Conservation (phyloP, 30 jellyfish, hydroid and myxozoan species). For the Chrysaora quinquecirrha region DNA sequence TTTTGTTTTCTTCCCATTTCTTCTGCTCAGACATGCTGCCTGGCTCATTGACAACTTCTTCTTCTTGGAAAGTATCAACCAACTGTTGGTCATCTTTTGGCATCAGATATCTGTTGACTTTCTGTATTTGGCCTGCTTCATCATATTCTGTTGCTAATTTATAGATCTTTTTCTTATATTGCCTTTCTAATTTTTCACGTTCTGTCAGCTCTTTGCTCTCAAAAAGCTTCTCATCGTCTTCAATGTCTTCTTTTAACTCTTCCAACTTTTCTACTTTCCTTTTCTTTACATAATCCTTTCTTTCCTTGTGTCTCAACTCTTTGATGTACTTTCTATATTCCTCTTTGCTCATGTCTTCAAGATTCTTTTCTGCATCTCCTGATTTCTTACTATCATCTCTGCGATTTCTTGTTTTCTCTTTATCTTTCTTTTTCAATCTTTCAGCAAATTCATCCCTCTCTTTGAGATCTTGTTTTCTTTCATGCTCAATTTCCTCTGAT, state of each 20-base stretch:
- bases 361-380: constrained; percentile 73
- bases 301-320: constrained; percentile 88
- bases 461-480: constrained; percentile 73
- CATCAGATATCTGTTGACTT: constrained; percentile 90
- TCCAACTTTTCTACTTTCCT: constrained; percentile 92
- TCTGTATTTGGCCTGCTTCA: constrained; percentile 78
- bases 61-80: constrained; percentile 90
- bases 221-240: constrained; percentile 95
- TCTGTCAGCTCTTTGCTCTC: constrained; percentile 86
- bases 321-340: constrained; percentile 74
- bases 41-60: constrained; percentile 67
- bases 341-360: constrained; percentile 81
- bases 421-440: constrained; percentile 81
- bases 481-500: constrained; percentile 55
- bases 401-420: constrained; percentile 90
- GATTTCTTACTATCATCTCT: constrained; percentile 74
- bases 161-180: constrained; percentile 86
- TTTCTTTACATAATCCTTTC: constrained; percentile 96
- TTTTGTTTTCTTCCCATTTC: constrained; percentile 97
- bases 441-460: constrained; percentile 97
- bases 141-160: constrained; percentile 88
- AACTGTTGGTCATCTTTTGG: constrained; percentile 96
- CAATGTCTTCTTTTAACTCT: constrained; percentile 90
- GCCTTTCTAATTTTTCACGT: constrained; percentile 86
- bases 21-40: constrained; percentile 92